Evolutionary conservation across 2,113 vertebrate genomes (phyloP).

Genomic region (Pseudopipra pipra): DNA sequence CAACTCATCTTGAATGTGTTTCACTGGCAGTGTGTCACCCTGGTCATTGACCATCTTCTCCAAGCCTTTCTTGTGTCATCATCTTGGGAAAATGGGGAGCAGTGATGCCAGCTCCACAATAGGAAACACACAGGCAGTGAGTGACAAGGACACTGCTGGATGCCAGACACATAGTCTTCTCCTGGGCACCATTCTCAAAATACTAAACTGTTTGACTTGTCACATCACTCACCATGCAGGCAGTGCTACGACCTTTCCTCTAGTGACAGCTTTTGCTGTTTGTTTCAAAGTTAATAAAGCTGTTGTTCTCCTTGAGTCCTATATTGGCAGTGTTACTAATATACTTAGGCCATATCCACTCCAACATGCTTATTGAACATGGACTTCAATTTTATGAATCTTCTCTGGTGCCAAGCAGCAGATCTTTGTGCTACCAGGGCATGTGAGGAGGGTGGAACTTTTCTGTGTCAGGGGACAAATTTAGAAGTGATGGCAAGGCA

Average conservation of each 20-base stretch:
- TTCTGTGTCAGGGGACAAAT: background rate
- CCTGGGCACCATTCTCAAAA: background rate
- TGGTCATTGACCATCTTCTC: background rate
- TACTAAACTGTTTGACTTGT: background rate
- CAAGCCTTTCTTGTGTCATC: background rate
- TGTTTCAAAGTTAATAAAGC: background rate
- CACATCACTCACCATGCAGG: background rate
- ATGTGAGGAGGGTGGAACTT: background rate
- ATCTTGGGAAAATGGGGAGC: background rate
- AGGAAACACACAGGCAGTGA: background rate
- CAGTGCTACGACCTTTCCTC: background rate
- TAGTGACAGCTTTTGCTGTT: background rate
- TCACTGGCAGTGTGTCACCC: background rate
- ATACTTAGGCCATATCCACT: background rate
- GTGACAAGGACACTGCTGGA: fast-evolving
- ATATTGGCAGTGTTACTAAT: background rate
- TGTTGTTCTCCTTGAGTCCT: background rate
- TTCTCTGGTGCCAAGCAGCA: background rate
- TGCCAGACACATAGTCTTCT: background rate
- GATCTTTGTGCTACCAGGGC: fast-evolving
- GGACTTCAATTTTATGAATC: background rate
- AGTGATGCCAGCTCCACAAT: background rate
- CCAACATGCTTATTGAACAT: background rate
- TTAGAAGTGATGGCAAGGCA: background rate
- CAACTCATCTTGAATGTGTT: background rate